phyloP scores from a whole-genome alignment of 2,113 vertebrate genomes.

The Psophia crepitans region DNA sequence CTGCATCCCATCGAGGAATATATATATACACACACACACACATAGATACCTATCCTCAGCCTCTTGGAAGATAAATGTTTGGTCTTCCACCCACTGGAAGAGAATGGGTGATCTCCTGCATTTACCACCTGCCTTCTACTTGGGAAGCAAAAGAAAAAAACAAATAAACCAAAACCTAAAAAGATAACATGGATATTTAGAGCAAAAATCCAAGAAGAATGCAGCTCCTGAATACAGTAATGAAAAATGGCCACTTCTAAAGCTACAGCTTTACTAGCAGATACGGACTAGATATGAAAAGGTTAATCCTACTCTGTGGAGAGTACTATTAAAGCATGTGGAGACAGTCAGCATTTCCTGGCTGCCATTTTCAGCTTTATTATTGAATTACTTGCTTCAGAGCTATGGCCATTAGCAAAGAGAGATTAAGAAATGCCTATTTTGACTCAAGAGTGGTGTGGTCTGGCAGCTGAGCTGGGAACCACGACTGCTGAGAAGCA shows the following conservation, averaged over 20 bases:
- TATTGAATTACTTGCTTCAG: constrained; percentile 4
- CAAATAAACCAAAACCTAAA: not conserved
- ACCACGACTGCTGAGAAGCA: not conserved
- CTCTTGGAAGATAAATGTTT: not conserved
- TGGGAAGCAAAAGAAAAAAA: not conserved
- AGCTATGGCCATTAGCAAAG: not conserved
- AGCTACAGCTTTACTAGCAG: not conserved
- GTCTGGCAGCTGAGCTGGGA: not conserved
- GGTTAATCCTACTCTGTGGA: not conserved
- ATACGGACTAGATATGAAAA: not conserved
- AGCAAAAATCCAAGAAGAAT: not conserved
- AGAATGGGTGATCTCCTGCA: not conserved
- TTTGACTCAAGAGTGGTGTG: not conserved
- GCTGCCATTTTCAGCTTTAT: not conserved
- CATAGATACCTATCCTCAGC: not conserved
- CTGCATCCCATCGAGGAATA: not conserved
- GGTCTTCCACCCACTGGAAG: not conserved
- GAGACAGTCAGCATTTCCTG: not conserved
- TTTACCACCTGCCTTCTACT: not conserved
- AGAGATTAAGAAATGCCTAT: not conserved
- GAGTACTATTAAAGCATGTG: not conserved
- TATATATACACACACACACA: accelerated
- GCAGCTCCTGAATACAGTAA: not conserved
- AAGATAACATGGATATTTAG: not conserved
- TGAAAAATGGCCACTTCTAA: not conserved